Base-by-base conservation (phyloP, 2,113 vertebrate species). In the Pteruthius melanotis region DNA sequence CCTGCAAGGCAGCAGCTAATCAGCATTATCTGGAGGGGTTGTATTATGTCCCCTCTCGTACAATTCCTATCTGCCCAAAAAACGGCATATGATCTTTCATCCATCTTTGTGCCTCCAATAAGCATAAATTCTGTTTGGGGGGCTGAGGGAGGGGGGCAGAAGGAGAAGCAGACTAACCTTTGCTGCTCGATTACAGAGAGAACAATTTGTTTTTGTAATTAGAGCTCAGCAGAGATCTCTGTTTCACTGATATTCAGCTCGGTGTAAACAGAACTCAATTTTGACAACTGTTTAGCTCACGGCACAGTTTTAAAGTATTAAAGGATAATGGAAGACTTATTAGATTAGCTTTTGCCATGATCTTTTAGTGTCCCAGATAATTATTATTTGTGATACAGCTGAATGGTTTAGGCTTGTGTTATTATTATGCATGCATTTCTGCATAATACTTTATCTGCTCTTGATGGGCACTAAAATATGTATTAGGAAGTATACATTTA, bases 301-400 rank as follows among this genome's bases (percentile, higher is more conserved):
- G 92, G 96, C 96, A 95, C 89, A 97, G 95, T 97, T 97, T 96
- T 97, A 97, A 98, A 97, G 96, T 96, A 98, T 97, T 97, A 97
- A 96, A 95, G 94, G 90, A 98, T 98, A 98, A 97, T 94, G 96
- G 89, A 95, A 97, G 97, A 97, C 96, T 98, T 98, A 98, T 98
- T 98, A 98, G 97, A 98, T 98, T 98, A 98, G 95, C 96, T 97
- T 96, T 97, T 95, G 92, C 96, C 75, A 71, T 95, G 93, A 98
- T 98, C 97, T 96, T 97, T 98, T 96, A 95, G 91, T 98, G 96
- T 98, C 97, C 97, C 90, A 96, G 92, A 97, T 98, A 97, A 98
- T 98, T 97, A 97, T 94, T 95, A 97, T 92, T 96, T 96, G 76
- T 95, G 93, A 94, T 95, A 94, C 75, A 95, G 92, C 70, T 97